phyloP scores from a whole-genome alignment of 2,888 invertebrate genomes.

The Perithous albicinctus region DNA sequence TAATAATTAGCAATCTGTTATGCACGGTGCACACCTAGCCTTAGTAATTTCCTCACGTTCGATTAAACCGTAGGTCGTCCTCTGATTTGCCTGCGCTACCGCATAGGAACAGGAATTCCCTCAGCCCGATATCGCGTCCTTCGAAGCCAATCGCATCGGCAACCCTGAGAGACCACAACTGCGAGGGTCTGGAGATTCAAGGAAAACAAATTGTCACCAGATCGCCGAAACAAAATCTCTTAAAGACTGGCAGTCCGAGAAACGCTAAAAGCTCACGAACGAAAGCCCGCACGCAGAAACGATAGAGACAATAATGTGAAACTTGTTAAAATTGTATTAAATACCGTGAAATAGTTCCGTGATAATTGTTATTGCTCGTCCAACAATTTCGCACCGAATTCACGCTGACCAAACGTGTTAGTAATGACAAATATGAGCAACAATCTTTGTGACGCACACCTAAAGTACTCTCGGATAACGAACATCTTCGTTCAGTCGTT shows the following conservation, averaged over 20 bases:
- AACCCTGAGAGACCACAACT: conserved; percentile 64
- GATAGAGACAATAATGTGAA: conserved; percentile 42
- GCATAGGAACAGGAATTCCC: conserved; percentile 74
- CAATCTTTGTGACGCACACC: conserved; percentile 55
- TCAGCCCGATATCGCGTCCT: conserved; percentile 78
- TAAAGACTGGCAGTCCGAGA: conserved; percentile 69
- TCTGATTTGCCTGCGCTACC: conserved; percentile 70
- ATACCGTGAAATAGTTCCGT: conserved; percentile 25
- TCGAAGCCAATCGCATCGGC: conserved; percentile 70
- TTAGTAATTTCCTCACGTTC: not conserved
- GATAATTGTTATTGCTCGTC: conserved; percentile 31
- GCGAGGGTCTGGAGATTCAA: conserved; percentile 73
- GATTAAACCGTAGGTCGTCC: conserved; percentile 59
- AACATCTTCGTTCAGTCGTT: conserved; percentile 22
- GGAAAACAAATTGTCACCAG: conserved; percentile 76
- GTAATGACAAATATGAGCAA: conserved; percentile 39
- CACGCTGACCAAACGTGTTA: conserved; percentile 30
- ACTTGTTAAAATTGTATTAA: not conserved
- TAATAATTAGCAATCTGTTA: not conserved
- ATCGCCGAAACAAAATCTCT: conserved; percentile 69
- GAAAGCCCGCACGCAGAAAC: conserved; percentile 64
- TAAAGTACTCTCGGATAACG: conserved; percentile 19
- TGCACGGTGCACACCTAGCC: not conserved
- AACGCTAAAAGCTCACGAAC: conserved; percentile 66
- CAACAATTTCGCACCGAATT: conserved; percentile 29